Conservation (phyloP, 2,888 invertebrate species). For the Drosophila subsilvestris region DNA sequence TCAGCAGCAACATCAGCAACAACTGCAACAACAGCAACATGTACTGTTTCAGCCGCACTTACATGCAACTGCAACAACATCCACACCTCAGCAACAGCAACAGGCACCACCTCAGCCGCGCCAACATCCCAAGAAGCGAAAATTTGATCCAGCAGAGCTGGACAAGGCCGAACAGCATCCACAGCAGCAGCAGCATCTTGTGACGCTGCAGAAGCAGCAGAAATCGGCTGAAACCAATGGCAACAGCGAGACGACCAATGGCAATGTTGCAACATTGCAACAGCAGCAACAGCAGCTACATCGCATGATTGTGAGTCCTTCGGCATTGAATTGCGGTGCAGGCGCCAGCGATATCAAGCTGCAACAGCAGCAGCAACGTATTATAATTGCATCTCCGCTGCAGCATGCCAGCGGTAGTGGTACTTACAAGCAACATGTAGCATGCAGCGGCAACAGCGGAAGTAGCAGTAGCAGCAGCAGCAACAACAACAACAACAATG, state of each 20-base stretch:
- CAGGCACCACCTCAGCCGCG: slow-evolving; percentile 86
- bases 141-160: slow-evolving; percentile 84
- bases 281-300: slow-evolving; percentile 51
- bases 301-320: slow-evolving; percentile 63
- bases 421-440: slow-evolving; percentile 79
- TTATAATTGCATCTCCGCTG: slow-evolving; percentile 68
- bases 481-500: slow-evolving; percentile 42
- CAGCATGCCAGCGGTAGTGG: slow-evolving; percentile 72
- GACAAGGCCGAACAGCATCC: slow-evolving; percentile 79
- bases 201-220: slow-evolving; percentile 66
- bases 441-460: slow-evolving; percentile 36
- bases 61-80: slow-evolving; percentile 69
- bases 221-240: slow-evolving; percentile 71
- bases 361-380: slow-evolving; percentile 59
- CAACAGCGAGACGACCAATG: slow-evolving; percentile 66
- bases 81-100: slow-evolving; percentile 86
- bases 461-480: slow-evolving; percentile 27
- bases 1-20: slow-evolving; percentile 93
- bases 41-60: slow-evolving; percentile 74
- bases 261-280: slow-evolving; percentile 71
- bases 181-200: slow-evolving; percentile 40
- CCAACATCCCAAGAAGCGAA: slow-evolving; percentile 96
- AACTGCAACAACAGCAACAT: slow-evolving; percentile 88
- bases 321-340: slow-evolving; percentile 61
- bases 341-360: slow-evolving; percentile 66